Evolutionary conservation across 2,888 invertebrate species (phyloP), one percentile per base, ranked within the genome.

Genomic region (Drosophila ezoana): DNA sequence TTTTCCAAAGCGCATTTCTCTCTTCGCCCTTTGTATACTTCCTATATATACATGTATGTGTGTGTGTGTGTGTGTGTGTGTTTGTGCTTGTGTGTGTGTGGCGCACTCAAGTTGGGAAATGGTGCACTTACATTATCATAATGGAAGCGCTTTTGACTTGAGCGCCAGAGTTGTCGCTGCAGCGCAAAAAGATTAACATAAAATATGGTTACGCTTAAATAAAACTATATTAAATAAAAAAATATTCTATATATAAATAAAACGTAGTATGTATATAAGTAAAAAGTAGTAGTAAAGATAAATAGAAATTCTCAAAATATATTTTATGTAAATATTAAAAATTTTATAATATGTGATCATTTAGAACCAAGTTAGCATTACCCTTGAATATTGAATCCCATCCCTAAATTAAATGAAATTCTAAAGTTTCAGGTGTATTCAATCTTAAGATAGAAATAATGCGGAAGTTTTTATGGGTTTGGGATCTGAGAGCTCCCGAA

Each of bases 111-210:
- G 83, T 83, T 87, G 79, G 72, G 64, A 87, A 85, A 89, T 85
- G 77, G 87, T 79, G 89, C 84, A 89, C 87, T 87, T 82, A 87
- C 84, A 87, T 88, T 88, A 88, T 89, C 87, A 89, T 88, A 89
- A 89, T 89, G 77, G 80, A 85, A 89, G 87, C 81, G 81, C 62
- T 71, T 87, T 81, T 83, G 83, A 80, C 87, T 85, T 79, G 74
- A 73, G 70, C 41, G 76, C 44, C 81, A 79, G 86, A 65, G 86
- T 81, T 84, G 83, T 38, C 84, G 32, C 56, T 44, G 9, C 18
- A 20, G 0, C n/a, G 9, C 1, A 54, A 57, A 53, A 18, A 38
- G 9, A 43, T 32, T 64, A 14, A 43, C 16, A 62, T 35, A 40
- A 44, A 59, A 59, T 53, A 48, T 14, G 11, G 11, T 8, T 2